phyloP scores from a whole-genome alignment of 2,797 vertebrate species.

The Saxicola maurus region DNA sequence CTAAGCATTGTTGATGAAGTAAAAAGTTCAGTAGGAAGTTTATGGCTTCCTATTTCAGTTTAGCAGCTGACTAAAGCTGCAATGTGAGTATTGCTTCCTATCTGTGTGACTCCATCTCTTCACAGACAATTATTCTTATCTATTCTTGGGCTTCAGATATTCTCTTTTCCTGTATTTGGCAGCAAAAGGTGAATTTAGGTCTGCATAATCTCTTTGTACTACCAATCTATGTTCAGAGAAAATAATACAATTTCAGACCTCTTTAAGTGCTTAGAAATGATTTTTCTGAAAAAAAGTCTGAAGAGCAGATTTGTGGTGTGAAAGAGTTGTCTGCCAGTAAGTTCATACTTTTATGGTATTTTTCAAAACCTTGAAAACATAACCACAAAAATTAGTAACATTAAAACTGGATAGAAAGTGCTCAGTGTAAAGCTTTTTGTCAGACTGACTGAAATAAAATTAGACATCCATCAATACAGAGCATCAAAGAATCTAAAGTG shows the following conservation, averaged over 20 bases:
- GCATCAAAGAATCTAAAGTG: not conserved
- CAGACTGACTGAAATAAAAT: not conserved
- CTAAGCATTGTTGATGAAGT: not conserved
- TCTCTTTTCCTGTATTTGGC: conserved; percentile 59
- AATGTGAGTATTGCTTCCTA: conserved; percentile 54
- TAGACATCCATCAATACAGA: not conserved
- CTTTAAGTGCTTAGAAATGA: conserved; percentile 26
- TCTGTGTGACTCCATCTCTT: conserved; percentile 44
- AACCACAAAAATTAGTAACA: not conserved
- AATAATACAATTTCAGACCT: not conserved
- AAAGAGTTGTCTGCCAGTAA: not conserved
- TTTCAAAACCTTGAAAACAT: not conserved
- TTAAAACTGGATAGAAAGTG: not conserved
- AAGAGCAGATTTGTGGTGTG: conserved; percentile 9
- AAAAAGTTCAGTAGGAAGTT: not conserved
- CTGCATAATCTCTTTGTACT: not conserved
- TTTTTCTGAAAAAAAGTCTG: conserved; percentile 26
- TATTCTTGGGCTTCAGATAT: conserved; percentile 61
- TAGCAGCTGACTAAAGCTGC: conserved; percentile 1
- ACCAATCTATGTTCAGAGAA: not conserved
- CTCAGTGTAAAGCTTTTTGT: not conserved
- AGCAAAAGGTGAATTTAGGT: conserved; percentile 48
- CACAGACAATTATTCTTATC: conserved; percentile 68
- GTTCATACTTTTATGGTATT: not conserved
- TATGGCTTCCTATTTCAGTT: not conserved